These are phyloP conservation scores for Eudyptes chrysolophus DNA, from an alignment of 2,113 vertebrate genomes.

Conservation along the genomic window DNA sequence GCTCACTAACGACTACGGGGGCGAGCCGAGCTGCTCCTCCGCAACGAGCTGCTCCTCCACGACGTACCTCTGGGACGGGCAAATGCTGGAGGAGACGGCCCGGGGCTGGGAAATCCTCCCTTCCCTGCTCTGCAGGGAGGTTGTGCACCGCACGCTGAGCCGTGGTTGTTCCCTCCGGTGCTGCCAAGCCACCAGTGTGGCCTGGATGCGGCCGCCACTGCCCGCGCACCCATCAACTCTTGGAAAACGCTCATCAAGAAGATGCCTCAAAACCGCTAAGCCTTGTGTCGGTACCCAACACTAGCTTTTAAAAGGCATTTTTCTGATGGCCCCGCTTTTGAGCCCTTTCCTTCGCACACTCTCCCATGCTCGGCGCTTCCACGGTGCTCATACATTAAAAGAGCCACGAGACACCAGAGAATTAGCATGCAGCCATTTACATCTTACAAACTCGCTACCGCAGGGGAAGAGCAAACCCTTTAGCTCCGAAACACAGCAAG, in stretches of 20 bases:
- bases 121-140: background rate
- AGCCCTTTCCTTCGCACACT: background rate
- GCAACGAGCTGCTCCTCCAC: background rate
- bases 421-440: background rate
- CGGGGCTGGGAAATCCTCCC: background rate
- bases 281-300: background rate
- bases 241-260: background rate
- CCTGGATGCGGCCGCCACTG: background rate
- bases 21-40: background rate
- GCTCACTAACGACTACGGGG: accelerated
- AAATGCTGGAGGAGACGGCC: background rate
- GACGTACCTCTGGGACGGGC: accelerated
- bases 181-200: background rate
- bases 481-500: background rate
- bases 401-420: background rate
- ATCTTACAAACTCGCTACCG: background rate
- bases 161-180: accelerated
- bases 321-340: background rate
- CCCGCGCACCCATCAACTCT: background rate
- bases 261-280: accelerated
- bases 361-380: background rate
- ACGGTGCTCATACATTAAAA: background rate
- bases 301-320: accelerated
- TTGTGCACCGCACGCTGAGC: background rate
- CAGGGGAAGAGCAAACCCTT: background rate